Evolutionary conservation across 2,113 vertebrate genomes (phyloP), one percentile per base, ranked within the genome.

Genomic region (Australoheros scitulus): DNA sequence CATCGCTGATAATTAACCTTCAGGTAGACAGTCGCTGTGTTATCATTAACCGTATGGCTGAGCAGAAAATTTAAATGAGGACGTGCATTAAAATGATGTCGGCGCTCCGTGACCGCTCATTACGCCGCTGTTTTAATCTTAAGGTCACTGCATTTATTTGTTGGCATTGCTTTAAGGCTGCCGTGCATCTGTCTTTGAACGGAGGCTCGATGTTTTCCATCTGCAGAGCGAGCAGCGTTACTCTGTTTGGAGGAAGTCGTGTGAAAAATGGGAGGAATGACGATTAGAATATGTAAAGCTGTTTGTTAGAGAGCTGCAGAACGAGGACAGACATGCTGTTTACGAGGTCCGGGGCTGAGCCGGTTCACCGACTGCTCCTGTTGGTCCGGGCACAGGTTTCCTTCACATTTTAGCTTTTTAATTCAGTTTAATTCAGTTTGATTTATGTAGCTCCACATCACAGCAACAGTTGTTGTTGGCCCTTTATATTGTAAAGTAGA

Each of bases 1-100:
- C 18, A 81, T 86, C 52, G 77, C 3, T 81, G 77, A 83, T 84
- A 83, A 88, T 90, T 81, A 89, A 85, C 81, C 85, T 88, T 81
- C 84, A 85, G 82, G 81, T 78, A 82, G 82, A 85, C 65, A 24
- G 41, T 14, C 43, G 61, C 76, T 18, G 64, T 81, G 36, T 43
- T 50, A 7, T 89, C 79, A 86, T 89, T 82, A 87, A 76, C 47
- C 34, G 59, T n/a, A 9, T 17, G 76, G 32, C 43, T 83, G 80
- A 87, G 79, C 79, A 63, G 77, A 70, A 78, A 5, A 58, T 89
- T 52, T 61, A 78, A 88, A 80, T 65, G 74, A 81, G 24, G 24
- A 11, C 38, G n/a, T 22, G 1, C 70, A 76, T 55, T 29, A n/a
- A 15, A 76, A 15, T 9, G 47, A 43, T 17, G 60, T 68, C n/a